Conservation (phyloP, 2,113 vertebrate genomes). For the Eulacestoma nigropectus region DNA sequence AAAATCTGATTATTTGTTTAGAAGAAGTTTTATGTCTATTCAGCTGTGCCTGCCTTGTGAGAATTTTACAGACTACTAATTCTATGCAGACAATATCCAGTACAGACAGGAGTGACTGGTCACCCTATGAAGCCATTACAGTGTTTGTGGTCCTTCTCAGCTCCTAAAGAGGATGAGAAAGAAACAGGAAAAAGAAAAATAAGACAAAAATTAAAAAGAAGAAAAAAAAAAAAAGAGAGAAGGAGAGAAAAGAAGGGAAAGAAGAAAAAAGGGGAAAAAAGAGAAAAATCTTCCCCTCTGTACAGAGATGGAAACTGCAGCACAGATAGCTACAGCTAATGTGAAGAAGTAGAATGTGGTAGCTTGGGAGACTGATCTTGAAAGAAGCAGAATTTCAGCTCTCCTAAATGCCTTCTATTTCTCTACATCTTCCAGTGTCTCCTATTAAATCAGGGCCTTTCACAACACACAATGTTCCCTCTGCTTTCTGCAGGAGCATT, state of each 20-base stretch:
- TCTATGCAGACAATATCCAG: not conserved
- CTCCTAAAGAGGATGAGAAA: not conserved
- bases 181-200: not conserved
- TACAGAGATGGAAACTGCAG: rapidly evolving
- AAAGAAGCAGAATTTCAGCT: not conserved
- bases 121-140: not conserved
- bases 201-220: not conserved
- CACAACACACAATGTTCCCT: not conserved
- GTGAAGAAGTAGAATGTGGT: not conserved
- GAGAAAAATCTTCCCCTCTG: not conserved
- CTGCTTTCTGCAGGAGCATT: not conserved
- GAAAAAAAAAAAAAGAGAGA: too few species aligned
- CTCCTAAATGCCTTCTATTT: not conserved
- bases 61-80: not conserved
- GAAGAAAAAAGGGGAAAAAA: rapidly evolving
- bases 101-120: not conserved
- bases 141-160: not conserved
- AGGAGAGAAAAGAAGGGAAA: too few species aligned
- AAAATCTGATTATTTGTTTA: not conserved
- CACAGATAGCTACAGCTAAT: not conserved
- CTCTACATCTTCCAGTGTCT: not conserved
- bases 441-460: not conserved
- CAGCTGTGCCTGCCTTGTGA: not conserved
- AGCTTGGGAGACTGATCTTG: not conserved
- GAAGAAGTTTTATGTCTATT: not conserved